Conservation (phyloP, 2,888 invertebrate species). For the Agrochola circellaris region DNA sequence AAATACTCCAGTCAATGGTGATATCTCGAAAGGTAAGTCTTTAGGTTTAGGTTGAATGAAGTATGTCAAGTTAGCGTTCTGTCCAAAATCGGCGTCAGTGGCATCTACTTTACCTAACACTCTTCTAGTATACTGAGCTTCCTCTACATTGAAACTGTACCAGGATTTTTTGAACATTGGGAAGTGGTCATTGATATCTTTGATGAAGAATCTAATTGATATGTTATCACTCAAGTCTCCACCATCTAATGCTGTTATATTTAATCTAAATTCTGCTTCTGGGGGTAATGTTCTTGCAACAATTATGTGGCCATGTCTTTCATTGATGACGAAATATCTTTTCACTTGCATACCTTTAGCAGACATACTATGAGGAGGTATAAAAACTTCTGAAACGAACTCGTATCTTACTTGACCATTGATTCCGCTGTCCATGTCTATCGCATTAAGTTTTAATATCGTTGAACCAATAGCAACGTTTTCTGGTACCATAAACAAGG, state of each 20-base stretch:
- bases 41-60: constrained; percentile 88
- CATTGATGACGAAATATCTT: constrained; percentile 94
- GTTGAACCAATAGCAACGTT: constrained; percentile 93
- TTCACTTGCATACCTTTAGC: constrained; percentile 88
- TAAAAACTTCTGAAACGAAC: constrained; percentile 92
- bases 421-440: constrained; percentile 93
- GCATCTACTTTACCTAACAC: constrained; percentile 95
- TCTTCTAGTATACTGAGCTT: constrained; percentile 93
- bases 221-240: constrained; percentile 94
- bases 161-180: constrained; percentile 95
- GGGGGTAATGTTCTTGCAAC: constrained; percentile 93
- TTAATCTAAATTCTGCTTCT: constrained; percentile 94
- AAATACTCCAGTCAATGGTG: constrained; percentile 92
- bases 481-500: constrained; percentile 93
- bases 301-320: constrained; percentile 93
- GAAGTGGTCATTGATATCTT: constrained; percentile 95
- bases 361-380: constrained; percentile 88
- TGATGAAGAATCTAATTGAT: constrained; percentile 93
- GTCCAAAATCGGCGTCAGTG: constrained; percentile 94
- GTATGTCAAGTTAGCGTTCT: constrained; percentile 95
- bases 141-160: constrained; percentile 95
- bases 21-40: constrained; percentile 93
- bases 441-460: constrained; percentile 93
- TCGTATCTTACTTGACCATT: constrained; percentile 94
- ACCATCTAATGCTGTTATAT: constrained; percentile 94